Conservation (phyloP, 53 echinoderm and acorn worm genomes). For the Mesocentrotus franciscanus region DNA sequence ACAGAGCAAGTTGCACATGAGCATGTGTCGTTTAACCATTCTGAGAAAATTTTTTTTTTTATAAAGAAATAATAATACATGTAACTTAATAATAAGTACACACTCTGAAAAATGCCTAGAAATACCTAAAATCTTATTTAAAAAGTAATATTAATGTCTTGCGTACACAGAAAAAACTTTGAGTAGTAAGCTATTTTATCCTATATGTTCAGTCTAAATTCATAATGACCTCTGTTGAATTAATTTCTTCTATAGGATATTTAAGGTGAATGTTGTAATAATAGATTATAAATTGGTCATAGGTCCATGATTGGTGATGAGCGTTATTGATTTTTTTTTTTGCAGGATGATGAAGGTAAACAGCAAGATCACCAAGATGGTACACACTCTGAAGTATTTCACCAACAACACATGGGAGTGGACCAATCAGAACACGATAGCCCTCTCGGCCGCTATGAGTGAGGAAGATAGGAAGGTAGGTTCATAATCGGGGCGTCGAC, state of each 20-base stretch:
- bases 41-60: too few relatives aligned
- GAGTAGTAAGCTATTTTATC: too few relatives aligned
- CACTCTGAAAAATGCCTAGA: too few relatives aligned
- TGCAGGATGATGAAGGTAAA: slow-evolving; percentile 92
- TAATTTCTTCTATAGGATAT: background rate
- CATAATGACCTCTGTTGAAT: too few relatives aligned
- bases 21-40: too few relatives aligned
- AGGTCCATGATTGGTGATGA: background rate
- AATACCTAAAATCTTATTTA: too few relatives aligned
- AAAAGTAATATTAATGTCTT: too few relatives aligned
- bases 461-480: slow-evolving; percentile 93
- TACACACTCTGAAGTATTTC: slow-evolving; percentile 91
- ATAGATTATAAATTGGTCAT: background rate
- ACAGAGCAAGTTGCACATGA: too few relatives aligned
- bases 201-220: too few relatives aligned
- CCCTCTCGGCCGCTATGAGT: slow-evolving; percentile 76
- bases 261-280: background rate
- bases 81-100: too few relatives aligned
- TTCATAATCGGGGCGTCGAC: background rate
- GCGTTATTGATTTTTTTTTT: background rate
- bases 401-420: slow-evolving; percentile 93
- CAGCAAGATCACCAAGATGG: slow-evolving; percentile 78
- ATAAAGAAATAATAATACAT: too few relatives aligned
- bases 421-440: slow-evolving; percentile 86
- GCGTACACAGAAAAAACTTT: too few relatives aligned